Conservation (phyloP, 2,113 vertebrate genomes). For the Misgurnus anguillicaudatus region DNA sequence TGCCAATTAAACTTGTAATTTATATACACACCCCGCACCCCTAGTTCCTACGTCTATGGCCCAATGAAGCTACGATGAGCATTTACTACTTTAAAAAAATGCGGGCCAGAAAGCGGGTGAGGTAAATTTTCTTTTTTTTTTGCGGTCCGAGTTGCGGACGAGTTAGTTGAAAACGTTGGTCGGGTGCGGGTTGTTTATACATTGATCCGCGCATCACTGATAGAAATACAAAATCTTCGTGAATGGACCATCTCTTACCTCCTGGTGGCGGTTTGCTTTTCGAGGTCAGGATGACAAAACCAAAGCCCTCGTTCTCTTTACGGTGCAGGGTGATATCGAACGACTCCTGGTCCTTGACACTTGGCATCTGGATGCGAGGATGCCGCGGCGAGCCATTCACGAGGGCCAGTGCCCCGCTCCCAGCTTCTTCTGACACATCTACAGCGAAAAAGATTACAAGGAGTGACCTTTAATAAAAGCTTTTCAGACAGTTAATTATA, state of each 20-base stretch:
- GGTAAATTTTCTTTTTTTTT: too few species aligned
- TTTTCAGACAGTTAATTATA: constrained; percentile 34
- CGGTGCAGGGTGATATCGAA: constrained; percentile 89
- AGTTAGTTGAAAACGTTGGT: too few species aligned
- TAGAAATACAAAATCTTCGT: too few species aligned
- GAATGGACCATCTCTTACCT: constrained; percentile 71
- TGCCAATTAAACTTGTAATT: too few species aligned
- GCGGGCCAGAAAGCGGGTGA: too few species aligned
- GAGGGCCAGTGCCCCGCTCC: constrained; percentile 54
- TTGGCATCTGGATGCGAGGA: constrained; percentile 63
- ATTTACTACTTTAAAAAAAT: too few species aligned
- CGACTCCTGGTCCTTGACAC: constrained; percentile 67
- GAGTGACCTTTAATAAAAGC: constrained; percentile 33
- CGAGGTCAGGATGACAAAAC: constrained; percentile 96
- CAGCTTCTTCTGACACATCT: constrained; percentile 57
- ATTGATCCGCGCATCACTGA: too few species aligned
- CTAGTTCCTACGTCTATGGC: too few species aligned
- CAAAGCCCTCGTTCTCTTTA: constrained; percentile 93
- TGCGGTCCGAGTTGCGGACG: too few species aligned
- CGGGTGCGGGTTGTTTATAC: too few species aligned
- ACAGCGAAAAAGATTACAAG: constrained; percentile 54
- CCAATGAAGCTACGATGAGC: too few species aligned
- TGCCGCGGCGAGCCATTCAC: constrained; percentile 80
- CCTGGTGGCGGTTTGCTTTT: constrained; percentile 95
- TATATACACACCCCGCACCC: too few species aligned